Evolutionary conservation across 2,113 vertebrate species (phyloP).

Genomic region (Phoxinus phoxinus): DNA sequence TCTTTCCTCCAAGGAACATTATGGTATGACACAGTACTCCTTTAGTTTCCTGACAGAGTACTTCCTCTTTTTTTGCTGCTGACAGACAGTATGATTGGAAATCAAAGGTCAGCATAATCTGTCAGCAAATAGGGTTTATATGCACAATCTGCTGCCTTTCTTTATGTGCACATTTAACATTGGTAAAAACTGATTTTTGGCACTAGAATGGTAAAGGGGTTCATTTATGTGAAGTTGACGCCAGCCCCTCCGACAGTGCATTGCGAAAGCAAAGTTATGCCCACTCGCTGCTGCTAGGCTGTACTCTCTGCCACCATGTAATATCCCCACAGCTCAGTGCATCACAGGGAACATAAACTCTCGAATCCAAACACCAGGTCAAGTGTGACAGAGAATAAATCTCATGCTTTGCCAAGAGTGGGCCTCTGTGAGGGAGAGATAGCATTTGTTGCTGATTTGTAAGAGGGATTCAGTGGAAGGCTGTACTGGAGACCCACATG

Average conservation of each 20-base stretch:
- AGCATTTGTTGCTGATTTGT: constrained; percentile 67
- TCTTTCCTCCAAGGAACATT: constrained; percentile 51
- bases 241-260: constrained; percentile 38
- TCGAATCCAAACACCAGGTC: constrained; percentile 25
- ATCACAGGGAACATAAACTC: constrained; percentile 47
- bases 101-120: constrained; percentile 48
- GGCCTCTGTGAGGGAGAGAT: constrained; percentile 29
- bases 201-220: constrained; percentile 12
- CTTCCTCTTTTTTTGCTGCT: constrained; percentile 45
- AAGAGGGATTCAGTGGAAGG: constrained; percentile 48
- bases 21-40: constrained; percentile 43
- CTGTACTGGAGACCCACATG: constrained; percentile 58
- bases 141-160: constrained; percentile 29
- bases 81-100: constrained; percentile 45
- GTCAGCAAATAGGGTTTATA: constrained; percentile 43
- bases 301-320: constrained; percentile 29
- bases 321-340: constrained; percentile 33
- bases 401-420: not conserved
- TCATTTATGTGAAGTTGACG: constrained; percentile 26
- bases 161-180: constrained; percentile 21
- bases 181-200: constrained; percentile 28
- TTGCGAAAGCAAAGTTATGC: constrained; percentile 2
- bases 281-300: constrained; percentile 30
- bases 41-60: constrained; percentile 52
- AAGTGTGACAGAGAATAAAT: constrained; percentile 34